A percentile compares a stretch with the other conserved stretches of the same genome.
Conservation (phyloP, 2,888 invertebrate genomes). For the Archips crataeganus region DNA sequence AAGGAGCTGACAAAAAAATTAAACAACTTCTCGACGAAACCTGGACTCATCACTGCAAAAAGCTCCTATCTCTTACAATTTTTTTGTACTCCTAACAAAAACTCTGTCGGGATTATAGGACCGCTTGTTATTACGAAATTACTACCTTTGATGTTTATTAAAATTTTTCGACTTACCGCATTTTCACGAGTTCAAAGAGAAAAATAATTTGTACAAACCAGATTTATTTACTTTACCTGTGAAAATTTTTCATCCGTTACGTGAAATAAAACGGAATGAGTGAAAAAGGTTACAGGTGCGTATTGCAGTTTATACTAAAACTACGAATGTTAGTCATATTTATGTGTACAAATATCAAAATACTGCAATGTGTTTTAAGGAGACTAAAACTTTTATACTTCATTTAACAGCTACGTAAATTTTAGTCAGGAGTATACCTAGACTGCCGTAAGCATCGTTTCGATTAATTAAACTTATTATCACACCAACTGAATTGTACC, state of each 20-base stretch:
- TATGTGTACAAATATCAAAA: background rate
- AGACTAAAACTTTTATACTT: background rate
- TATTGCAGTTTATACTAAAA: background rate
- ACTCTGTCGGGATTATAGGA: slow-evolving; percentile 39
- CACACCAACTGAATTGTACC: too few species aligned
- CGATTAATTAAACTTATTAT: too few species aligned
- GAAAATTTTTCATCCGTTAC: slow-evolving; percentile 17
- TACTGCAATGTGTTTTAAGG: background rate
- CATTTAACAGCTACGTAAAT: too few species aligned
- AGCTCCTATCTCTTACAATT: slow-evolving; percentile 39
- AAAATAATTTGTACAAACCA: slow-evolving; percentile 40
- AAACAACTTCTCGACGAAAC: slow-evolving; percentile 12
- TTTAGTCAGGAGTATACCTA: too few species aligned
- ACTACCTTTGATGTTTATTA: slow-evolving; percentile 44
- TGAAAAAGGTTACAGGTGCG: background rate
- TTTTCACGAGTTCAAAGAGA: slow-evolving; percentile 40
- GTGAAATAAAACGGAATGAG: slow-evolving; percentile 21
- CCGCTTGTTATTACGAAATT: slow-evolving; percentile 40
- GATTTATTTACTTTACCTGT: slow-evolving; percentile 38
- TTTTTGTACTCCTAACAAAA: slow-evolving; percentile 40
- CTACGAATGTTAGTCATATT: background rate
- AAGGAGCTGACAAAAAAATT: slow-evolving; percentile 9
- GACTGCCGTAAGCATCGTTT: too few species aligned
- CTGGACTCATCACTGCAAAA: slow-evolving; percentile 23
- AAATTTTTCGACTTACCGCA: slow-evolving; percentile 41